Base-by-base conservation (phyloP, 2,888 invertebrate species). In the Drosophila prostipennis region DNA sequence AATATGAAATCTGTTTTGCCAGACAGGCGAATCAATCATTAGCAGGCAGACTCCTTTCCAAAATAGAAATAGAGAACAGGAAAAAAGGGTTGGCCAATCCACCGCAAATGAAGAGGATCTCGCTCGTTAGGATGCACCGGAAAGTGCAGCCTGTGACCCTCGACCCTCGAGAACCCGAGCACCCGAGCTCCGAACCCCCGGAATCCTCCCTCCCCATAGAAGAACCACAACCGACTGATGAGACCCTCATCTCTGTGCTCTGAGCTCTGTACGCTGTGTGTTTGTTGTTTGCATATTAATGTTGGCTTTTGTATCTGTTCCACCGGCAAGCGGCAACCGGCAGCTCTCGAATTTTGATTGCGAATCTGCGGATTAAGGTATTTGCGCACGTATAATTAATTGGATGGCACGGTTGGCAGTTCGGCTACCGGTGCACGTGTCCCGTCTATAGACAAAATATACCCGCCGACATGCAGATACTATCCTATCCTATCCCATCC, bases 311-410 rank as follows among this genome's bases (percentile, higher is more conserved):
- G 86, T 76, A 84, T 77, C 87, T 84, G 61, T 74, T 60, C 52
- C 61, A 40, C n/a, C n/a, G 52, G 52, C 69, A 53, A 40, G 11
- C n/a, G 52, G 40, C 69, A 53, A 65, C 57, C 63, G 68, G 74
- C 78, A 60, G 64, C 79, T 82, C 84, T 82, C 75, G 78, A 83
- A 86, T 77, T 85, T 84, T 85, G 85, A 79, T 79, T 87, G 79
- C 79, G 88, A 84, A 85, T 84, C 78, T 74, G 74, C 75, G 87
- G 86, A 90, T 87, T 89, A 80, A 77, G 77, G 81, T 80, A 88
- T 87, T 88, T 89, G 83, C 83, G 77, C 83, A 88, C 83, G 81
- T 88, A 89, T 89, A 90, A 89, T 90, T 90, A 89, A 89, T 89
- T 89, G 80, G 79, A 77, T 83, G 75, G 76, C 80, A 78, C 42